Percentiles rank a stretch among this genome's conserved stretches.
phyloP scores from a whole-genome alignment of 2,113 vertebrate genomes.

The Dasyprocta punctata region DNA sequence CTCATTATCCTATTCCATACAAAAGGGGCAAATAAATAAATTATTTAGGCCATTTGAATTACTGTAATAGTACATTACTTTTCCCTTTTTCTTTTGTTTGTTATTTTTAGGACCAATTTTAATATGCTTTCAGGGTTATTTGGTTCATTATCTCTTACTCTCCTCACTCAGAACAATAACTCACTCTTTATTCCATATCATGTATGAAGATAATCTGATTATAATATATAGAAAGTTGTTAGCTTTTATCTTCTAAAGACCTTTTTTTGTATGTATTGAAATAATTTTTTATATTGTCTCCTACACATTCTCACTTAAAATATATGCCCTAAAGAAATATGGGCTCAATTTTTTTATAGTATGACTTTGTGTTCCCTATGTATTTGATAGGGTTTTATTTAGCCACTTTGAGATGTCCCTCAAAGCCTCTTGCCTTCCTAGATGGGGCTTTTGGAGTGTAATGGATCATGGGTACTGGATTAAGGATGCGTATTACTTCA shows the following conservation, averaged over 20 bases:
- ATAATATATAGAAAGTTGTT: not conserved
- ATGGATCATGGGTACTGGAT: not conserved
- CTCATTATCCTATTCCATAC: not conserved
- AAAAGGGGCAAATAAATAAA: not conserved
- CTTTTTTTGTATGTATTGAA: not conserved
- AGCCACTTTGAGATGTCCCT: not conserved
- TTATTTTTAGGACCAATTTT: not conserved
- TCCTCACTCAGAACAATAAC: not conserved
- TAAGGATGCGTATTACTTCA: not conserved
- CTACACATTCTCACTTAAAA: not conserved
- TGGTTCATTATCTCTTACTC: not conserved
- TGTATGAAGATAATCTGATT: not conserved
- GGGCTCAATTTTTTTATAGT: not conserved
- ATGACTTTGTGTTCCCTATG: not conserved
- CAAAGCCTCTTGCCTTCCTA: not conserved
- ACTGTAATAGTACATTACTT: not conserved
- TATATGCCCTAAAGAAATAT: not conserved
- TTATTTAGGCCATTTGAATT: not conserved
- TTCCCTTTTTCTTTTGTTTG: not conserved
- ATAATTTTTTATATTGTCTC: not conserved
- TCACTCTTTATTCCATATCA: not conserved
- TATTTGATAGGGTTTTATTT: not conserved
- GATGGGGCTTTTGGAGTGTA: not conserved
- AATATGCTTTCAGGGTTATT: not conserved
- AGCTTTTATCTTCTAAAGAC: not conserved